Conservation (phyloP, 2,888 invertebrate genomes). For the Eueremaeus valkanovi region DNA sequence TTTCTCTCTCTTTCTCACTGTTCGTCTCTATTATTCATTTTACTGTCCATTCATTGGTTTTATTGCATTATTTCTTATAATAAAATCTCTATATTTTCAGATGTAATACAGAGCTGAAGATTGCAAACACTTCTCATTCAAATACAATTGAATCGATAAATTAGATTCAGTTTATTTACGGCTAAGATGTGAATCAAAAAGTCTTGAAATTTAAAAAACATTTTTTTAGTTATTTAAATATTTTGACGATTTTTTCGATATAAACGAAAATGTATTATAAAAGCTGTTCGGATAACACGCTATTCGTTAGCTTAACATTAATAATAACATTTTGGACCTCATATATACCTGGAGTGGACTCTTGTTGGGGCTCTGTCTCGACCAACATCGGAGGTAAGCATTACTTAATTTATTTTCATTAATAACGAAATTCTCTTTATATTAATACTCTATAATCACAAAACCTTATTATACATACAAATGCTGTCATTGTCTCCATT, state of each 20-base stretch:
- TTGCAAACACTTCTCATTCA: not conserved
- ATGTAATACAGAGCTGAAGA: not conserved
- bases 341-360: not conserved
- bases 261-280: conserved; percentile 19
- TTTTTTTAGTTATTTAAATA: too few species aligned
- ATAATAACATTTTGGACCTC: not conserved
- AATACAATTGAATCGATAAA: not conserved
- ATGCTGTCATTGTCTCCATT: too few species aligned
- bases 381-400: conserved; percentile 6
- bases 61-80: conserved; percentile 8
- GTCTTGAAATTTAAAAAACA: too few species aligned
- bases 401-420: too few species aligned
- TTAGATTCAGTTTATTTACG: too few species aligned
- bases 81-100: not conserved
- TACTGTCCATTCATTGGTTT: conserved; percentile 15
- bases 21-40: not conserved
- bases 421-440: too few species aligned
- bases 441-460: too few species aligned
- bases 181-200: too few species aligned
- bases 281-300: not conserved
- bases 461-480: too few species aligned
- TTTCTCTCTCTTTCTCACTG: not conserved
- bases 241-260: too few species aligned
- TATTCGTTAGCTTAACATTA: not conserved
- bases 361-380: conserved; percentile 2